Evolutionary conservation across 2,888 invertebrate species (phyloP).

Genomic region (Cataglyphis albicans): DNA sequence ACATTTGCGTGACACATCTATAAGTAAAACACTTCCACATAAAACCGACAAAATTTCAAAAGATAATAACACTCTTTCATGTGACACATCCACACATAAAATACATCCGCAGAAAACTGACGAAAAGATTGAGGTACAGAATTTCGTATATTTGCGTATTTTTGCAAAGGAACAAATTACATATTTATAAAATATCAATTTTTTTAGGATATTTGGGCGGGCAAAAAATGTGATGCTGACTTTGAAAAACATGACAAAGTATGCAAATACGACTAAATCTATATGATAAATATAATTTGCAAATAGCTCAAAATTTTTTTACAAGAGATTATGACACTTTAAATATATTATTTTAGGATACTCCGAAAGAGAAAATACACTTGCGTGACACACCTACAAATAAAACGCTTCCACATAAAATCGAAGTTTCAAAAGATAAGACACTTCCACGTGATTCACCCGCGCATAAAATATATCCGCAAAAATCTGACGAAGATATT

Average conservation of each 20-base stretch:
- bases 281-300: background rate
- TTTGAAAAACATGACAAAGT: background rate
- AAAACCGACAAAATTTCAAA: constrained; percentile 8
- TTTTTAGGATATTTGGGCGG: constrained; percentile 21
- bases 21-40: background rate
- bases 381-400: background rate
- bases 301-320: background rate
- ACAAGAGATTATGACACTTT: background rate
- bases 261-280: background rate
- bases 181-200: background rate
- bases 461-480: background rate
- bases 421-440: background rate
- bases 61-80: constrained; percentile 21
- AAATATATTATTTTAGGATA: constrained; percentile 30
- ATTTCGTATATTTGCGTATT: background rate
- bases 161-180: background rate
- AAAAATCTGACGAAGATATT: constrained; percentile 5
- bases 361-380: background rate
- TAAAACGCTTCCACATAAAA: background rate
- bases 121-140: constrained; percentile 26
- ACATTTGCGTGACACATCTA: background rate
- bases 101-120: constrained; percentile 2
- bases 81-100: background rate
- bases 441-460: background rate
- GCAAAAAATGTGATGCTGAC: background rate